Conservation (phyloP, 2,113 vertebrate species). For the Mirounga angustirostris region DNA sequence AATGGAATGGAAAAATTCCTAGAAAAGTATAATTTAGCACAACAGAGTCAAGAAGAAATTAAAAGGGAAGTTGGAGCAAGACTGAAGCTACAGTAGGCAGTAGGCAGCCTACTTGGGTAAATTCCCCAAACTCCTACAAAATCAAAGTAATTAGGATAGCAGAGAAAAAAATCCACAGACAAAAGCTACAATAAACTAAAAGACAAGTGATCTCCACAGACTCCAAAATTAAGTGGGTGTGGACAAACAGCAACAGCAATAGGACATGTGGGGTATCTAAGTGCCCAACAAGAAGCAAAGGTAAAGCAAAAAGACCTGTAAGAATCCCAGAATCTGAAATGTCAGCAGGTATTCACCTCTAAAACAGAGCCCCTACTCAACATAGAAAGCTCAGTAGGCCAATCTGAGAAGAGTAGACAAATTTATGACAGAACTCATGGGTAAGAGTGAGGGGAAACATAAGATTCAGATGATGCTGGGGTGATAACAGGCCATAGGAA, state of each 20-base stretch:
- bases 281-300: neutral
- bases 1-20: neutral
- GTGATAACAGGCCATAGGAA: accelerated
- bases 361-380: neutral
- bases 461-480: neutral
- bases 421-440: neutral
- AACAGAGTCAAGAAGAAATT: neutral
- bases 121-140: neutral
- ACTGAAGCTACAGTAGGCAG: neutral
- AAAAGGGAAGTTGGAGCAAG: neutral
- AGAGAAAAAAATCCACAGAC: neutral
- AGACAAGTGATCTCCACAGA: neutral
- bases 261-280: neutral
- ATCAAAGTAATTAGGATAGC: neutral
- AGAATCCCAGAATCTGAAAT: neutral
- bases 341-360: neutral
- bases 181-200: neutral
- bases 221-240: neutral
- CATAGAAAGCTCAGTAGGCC: neutral
- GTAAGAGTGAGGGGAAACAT: neutral
- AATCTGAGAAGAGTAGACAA: neutral
- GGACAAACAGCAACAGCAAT: neutral
- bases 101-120: neutral
- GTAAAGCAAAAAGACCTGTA: neutral
- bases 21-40: neutral